Percentiles rank a stretch among this genome's conserved stretches.
These are phyloP conservation scores for Sciaenops ocellatus DNA, from an alignment of 2,797 vertebrate genomes.

Conservation along the genomic window DNA sequence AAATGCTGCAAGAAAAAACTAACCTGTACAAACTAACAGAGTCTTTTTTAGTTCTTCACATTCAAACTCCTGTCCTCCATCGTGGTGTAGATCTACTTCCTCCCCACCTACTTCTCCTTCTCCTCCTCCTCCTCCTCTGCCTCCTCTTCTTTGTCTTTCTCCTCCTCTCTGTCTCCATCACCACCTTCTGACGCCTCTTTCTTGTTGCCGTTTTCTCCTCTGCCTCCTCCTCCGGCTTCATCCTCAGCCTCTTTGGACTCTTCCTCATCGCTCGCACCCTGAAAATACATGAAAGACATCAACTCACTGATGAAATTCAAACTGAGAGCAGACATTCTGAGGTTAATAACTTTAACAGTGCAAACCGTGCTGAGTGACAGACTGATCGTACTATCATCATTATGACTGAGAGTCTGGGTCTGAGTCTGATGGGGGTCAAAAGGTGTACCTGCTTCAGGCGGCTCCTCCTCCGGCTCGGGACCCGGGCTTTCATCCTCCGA, in stretches of 20 bases:
- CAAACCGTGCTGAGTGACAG: too few relatives aligned
- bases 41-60: slow-evolving; percentile 11
- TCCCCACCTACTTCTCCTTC: slow-evolving; percentile 1
- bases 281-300: slow-evolving; percentile 16
- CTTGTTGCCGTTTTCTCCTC: slow-evolving; percentile 34
- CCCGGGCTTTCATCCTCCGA: slow-evolving; percentile 79
- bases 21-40: slow-evolving; percentile 34
- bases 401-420: too few relatives aligned
- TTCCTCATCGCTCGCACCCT: slow-evolving; percentile 53
- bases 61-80: slow-evolving; percentile 5
- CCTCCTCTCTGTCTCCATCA: slow-evolving; percentile 1
- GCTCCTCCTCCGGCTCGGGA: slow-evolving; percentile 69
- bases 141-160: slow-evolving; percentile 10
- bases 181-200: slow-evolving; percentile 14
- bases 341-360: background rate
- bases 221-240: background rate
- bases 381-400: too few relatives aligned
- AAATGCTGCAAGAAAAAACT: slow-evolving; percentile 16
- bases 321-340: too few relatives aligned
- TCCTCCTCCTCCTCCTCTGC: background rate
- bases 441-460: slow-evolving; percentile 70
- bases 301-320: background rate
- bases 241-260: slow-evolving; percentile 65
- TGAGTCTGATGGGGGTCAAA: background rate
- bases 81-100: slow-evolving; percentile 38